Conservation (phyloP, 1,140 invertebrate genomes). For the Brachionus angularis region DNA sequence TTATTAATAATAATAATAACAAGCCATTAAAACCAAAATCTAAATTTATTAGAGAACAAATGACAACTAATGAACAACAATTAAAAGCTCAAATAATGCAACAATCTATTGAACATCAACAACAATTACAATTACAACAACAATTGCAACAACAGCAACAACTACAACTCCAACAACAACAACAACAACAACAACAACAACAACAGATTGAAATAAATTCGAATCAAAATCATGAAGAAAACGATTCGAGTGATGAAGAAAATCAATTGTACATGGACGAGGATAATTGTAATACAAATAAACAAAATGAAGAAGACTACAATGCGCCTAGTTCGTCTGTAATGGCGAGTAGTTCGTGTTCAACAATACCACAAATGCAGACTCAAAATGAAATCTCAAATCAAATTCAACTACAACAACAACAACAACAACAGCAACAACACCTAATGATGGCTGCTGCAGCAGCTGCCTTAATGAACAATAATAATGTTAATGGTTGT, state of each 20-base stretch:
- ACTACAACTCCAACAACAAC: background rate
- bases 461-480: constrained; percentile 15
- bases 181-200: background rate
- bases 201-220: background rate
- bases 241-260: constrained; percentile 17
- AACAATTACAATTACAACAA: background rate
- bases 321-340: background rate
- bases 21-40: no score
- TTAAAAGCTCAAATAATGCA: background rate
- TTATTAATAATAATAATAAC: background rate
- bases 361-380: no score
- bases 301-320: constrained; percentile 4
- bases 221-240: background rate
- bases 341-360: no score
- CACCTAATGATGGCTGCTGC: constrained; percentile 16
- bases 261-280: constrained; percentile 35
- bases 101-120: background rate
- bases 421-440: constrained; percentile 20
- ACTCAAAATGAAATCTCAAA: no score
- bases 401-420: no score
- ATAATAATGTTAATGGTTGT: background rate
- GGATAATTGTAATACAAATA: constrained; percentile 8
- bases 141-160: background rate
- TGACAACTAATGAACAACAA: background rate
- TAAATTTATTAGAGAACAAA: no score